Percentiles rank a stretch among this genome's conserved stretches.
These are phyloP conservation scores for Tenualosa ilisha DNA, from an alignment of 2,797 vertebrate species.

Conservation along the genomic window DNA sequence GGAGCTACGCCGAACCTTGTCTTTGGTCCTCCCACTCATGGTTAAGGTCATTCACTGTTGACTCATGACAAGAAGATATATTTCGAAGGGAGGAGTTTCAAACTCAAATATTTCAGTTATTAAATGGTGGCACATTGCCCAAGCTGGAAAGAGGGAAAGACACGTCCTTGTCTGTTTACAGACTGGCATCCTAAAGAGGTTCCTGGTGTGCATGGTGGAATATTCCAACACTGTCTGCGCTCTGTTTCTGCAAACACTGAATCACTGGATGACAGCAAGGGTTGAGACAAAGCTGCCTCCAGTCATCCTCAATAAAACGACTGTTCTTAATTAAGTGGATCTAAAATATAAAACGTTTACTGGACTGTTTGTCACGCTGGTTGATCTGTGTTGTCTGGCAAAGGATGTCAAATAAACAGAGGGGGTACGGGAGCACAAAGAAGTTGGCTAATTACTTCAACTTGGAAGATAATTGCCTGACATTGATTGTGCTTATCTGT, in stretches of 20 bases:
- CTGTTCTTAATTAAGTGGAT: conserved; percentile 55
- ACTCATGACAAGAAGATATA: not conserved
- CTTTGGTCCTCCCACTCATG: no score
- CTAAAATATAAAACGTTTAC: conserved; percentile 52
- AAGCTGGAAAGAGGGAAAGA: not conserved
- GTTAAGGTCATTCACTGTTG: no score
- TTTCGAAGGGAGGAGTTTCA: not conserved
- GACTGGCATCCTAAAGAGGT: not conserved
- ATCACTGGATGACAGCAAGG: not conserved
- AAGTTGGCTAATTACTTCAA: conserved; percentile 48
- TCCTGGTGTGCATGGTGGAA: not conserved
- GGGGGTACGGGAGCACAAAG: conserved; percentile 28
- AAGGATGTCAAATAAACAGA: conserved; percentile 41
- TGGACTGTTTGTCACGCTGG: conserved; percentile 37
- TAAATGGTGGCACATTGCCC: not conserved
- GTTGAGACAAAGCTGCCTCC: not conserved
- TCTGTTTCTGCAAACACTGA: not conserved
- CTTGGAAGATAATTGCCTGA: conserved; percentile 59
- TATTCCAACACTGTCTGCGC: not conserved
- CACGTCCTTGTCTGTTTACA: not conserved
- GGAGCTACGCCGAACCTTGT: no score
- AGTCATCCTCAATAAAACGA: conserved; percentile 43
- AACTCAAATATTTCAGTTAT: not conserved
- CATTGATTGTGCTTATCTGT: conserved; percentile 70
- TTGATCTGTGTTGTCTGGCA: conserved; percentile 39